Base-by-base conservation (phyloP, 2,797 vertebrate genomes). In the Scolopax rusticola region DNA sequence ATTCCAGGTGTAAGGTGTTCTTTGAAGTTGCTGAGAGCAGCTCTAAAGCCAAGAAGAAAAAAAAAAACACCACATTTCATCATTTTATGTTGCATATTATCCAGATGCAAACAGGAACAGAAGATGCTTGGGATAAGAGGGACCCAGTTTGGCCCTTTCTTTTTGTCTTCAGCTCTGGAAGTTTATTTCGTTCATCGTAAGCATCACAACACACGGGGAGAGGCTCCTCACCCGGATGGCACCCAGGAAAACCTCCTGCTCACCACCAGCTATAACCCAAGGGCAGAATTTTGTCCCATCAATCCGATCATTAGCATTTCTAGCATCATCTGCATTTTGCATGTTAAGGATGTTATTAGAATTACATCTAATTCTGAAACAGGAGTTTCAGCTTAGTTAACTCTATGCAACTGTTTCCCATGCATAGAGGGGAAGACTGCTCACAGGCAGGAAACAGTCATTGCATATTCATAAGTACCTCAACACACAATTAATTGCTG, bases 391-490 rank as follows among this genome's bases (percentile, higher is more conserved):
- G 65, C 97, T 95, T 33, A 33, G 41, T 87, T 91, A 91, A 95
- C 94, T 90, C 69, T 32, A 2, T 33, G n/a, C 67, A 91, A 94
- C 83, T 53, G 63, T 40, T 86, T 85, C 87, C 79, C 65, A 36
- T 71, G 90, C 88, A 76, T 47, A 41, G 48, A 87, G 87, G 70
- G 90, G 90, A 83, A 89, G 84, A 76, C 83, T 82, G 93, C 90
- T 96, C 73, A 96, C 59, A 96, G 94, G 89, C 79, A 84, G 75
- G 81, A 84, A 97, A 77, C 74, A 68, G 83, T 76, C 65, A 93
- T 90, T 97, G 96, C 97, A 98, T 98, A 98, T 98, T 98, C 97
- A 98, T 98, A 94, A 97, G 84, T 74, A 96, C 89, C 96, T 97
- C 98, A 92, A 89, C 75, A 91, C 95, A 89, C 96, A 97, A 97